Percentiles rank a stretch among this genome's conserved stretches.
phyloP scores from a whole-genome alignment of 2,797 vertebrate species.

The Pseudocheirus occidentalis region DNA sequence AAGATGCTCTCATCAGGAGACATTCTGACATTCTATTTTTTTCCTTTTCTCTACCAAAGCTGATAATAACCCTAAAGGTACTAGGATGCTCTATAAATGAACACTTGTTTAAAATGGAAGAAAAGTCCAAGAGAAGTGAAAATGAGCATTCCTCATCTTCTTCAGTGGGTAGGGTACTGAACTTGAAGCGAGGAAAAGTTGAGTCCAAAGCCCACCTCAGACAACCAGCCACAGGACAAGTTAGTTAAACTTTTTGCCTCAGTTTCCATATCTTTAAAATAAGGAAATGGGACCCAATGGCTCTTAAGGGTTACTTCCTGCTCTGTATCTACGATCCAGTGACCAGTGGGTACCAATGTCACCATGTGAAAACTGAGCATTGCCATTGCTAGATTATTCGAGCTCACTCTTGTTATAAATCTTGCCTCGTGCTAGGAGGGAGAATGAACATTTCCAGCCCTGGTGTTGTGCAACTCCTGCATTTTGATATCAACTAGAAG shows the following conservation, averaged over 20 bases:
- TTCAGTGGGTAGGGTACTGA: not conserved
- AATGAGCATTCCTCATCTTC: not conserved
- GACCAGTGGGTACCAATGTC: no score
- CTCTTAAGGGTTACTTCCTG: not conserved
- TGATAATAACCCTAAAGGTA: not conserved
- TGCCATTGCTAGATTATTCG: conserved; percentile 6
- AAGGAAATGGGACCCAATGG: not conserved
- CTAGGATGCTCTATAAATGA: not conserved
- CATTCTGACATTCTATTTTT: not conserved
- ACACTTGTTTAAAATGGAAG: not conserved
- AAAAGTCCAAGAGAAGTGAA: not conserved
- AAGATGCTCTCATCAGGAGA: not conserved
- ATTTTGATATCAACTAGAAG: conserved; percentile 42
- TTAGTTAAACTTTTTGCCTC: not conserved
- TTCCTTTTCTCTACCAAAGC: not conserved
- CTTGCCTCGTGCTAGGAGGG: conserved; percentile 11
- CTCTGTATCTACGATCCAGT: not conserved
- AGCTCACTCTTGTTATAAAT: not conserved
- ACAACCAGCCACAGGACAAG: not conserved
- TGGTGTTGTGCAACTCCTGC: not conserved
- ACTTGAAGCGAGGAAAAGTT: not conserved
- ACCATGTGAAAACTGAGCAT: accelerated
- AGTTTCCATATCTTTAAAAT: not conserved
- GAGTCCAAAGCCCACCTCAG: not conserved
- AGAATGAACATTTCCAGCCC: not conserved